Conservation (phyloP, 2,113 vertebrate genomes). For the Pachypanchax playfairii region DNA sequence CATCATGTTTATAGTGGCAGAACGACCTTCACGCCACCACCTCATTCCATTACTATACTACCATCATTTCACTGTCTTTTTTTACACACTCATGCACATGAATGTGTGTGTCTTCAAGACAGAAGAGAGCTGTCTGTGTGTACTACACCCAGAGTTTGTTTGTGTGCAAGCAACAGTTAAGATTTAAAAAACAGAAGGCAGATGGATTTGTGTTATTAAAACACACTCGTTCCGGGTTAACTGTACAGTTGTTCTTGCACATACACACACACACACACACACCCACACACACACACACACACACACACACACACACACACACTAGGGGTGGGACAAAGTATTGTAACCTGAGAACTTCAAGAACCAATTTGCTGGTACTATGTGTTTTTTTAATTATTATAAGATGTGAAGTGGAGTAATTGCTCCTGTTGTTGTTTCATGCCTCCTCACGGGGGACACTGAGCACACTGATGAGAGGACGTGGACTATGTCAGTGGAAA, state of each 20-base stretch:
- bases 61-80: slow-evolving; percentile 17
- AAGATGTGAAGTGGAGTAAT: too few species aligned
- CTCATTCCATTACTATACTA: slow-evolving; percentile 47
- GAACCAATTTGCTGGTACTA: not conserved
- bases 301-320: slow-evolving; percentile 20
- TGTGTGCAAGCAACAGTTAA: not conserved
- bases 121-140: not conserved
- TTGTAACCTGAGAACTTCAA: not conserved
- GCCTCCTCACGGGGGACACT: too few species aligned
- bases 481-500: too few species aligned
- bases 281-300: slow-evolving; percentile 20
- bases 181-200: slow-evolving; percentile 5
- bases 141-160: not conserved
- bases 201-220: not conserved
- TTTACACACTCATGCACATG: slow-evolving; percentile 7
- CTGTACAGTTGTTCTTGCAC: not conserved
- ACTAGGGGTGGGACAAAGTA: not conserved
- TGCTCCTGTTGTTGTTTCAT: too few species aligned
- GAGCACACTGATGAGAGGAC: too few species aligned
- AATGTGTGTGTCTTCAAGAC: slow-evolving; percentile 4
- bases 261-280: too few species aligned
- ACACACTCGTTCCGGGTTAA: not conserved
- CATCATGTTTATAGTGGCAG: slow-evolving; percentile 48
- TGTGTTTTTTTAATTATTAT: not conserved
- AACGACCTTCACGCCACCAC: slow-evolving; percentile 58